Conservation (phyloP, 2,113 vertebrate genomes). For the Etia nguti region DNA sequence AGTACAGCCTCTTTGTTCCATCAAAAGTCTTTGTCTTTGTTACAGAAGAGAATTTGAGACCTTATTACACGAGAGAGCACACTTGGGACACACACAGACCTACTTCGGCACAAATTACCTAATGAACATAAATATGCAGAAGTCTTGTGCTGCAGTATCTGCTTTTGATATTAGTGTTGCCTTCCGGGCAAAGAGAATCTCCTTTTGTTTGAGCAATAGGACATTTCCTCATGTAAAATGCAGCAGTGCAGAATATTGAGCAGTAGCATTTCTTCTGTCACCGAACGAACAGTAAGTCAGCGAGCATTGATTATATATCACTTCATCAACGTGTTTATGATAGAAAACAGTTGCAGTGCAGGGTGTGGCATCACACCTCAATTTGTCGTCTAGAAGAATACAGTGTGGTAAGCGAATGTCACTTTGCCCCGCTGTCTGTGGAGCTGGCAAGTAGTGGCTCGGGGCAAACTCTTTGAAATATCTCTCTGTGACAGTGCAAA, state of each 20-base stretch:
- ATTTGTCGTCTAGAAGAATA: slow-evolving; percentile 31
- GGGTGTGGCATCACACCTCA: slow-evolving; percentile 9
- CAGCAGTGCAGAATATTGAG: slow-evolving; percentile 35
- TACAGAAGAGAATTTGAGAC: neutral
- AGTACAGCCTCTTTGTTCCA: neutral
- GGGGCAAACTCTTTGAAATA: slow-evolving; percentile 58
- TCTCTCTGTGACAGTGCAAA: slow-evolving; percentile 23
- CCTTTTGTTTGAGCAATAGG: slow-evolving; percentile 35
- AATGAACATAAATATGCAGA: slow-evolving; percentile 34
- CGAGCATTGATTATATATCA: slow-evolving; percentile 36
- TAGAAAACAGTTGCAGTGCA: neutral
- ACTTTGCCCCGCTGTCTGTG: slow-evolving; percentile 23
- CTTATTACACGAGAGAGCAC: neutral
- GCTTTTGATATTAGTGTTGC: slow-evolving; percentile 32
- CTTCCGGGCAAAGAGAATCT: slow-evolving; percentile 28
- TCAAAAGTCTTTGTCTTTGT: neutral
- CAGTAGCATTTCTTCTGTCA: neutral
- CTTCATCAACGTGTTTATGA: slow-evolving; percentile 29
- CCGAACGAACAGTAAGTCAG: slow-evolving; percentile 8
- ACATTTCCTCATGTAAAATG: slow-evolving; percentile 44
- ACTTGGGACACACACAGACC: neutral
- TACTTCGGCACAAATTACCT: slow-evolving; percentile 16
- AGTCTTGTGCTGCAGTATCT: slow-evolving; percentile 6
- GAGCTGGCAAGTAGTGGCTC: slow-evolving; percentile 35
- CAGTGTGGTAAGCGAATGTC: neutral